Percentiles rank a stretch among this genome's conserved stretches.
Evolutionary conservation across 1,140 invertebrate species (phyloP).

Genomic region (Melitaea cinxia): DNA sequence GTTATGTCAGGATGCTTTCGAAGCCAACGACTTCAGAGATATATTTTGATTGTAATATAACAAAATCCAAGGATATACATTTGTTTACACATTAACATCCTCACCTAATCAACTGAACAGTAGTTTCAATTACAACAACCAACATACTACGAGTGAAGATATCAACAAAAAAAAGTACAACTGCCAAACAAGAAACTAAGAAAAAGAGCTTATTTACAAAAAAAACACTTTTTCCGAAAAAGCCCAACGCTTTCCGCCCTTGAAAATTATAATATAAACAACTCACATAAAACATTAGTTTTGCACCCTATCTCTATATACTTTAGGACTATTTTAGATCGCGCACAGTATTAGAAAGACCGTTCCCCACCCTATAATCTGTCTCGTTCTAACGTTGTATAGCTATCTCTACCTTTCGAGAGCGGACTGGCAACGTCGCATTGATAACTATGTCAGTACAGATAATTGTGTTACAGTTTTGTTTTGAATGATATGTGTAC

Average conservation of each 20-base stretch:
- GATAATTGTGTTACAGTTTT: neutral
- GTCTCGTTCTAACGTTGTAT: neutral
- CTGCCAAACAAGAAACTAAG: too few species aligned
- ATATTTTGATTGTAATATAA: too few species aligned
- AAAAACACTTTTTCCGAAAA: neutral
- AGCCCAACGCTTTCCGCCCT: neutral
- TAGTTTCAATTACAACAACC: too few species aligned
- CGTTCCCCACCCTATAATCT: conserved; percentile 10
- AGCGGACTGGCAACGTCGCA: conserved; percentile 14
- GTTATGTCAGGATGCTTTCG: too few species aligned
- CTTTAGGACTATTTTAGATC: neutral
- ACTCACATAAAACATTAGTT: neutral
- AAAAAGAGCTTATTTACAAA: neutral
- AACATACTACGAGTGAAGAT: too few species aligned
- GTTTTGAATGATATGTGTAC: too few species aligned
- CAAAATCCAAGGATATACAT: too few species aligned
- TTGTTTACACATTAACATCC: too few species aligned
- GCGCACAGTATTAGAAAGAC: conserved; percentile 4
- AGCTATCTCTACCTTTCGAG: neutral
- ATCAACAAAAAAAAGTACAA: too few species aligned
- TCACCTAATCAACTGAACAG: too few species aligned
- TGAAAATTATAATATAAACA: conserved; percentile 1
- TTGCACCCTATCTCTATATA: neutral
- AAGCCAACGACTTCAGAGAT: too few species aligned
- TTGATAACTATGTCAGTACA: neutral